A percentile compares a stretch with the other conserved stretches of the same genome.
Evolutionary conservation across 30 jellyfish, hydroid and myxozoan genomes (phyloP).

Genomic region (Hydractinia echinata): DNA sequence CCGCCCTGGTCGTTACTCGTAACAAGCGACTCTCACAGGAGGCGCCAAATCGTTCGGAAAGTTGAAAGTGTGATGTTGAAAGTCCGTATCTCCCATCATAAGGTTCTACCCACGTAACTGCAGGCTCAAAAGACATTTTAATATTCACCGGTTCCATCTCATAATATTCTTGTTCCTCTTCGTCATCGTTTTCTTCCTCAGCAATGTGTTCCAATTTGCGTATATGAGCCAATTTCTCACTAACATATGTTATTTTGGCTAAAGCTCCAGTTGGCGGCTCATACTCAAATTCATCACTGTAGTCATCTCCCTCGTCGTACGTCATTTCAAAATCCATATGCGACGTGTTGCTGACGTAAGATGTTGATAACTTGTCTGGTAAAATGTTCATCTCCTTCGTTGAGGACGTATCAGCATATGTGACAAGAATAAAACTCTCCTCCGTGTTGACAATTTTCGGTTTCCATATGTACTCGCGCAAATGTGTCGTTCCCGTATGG

Average conservation of each 20-base stretch:
- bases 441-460: slow-evolving; percentile 11
- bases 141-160: slow-evolving; percentile 16
- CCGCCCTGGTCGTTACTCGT: slow-evolving; percentile 24
- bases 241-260: slow-evolving; percentile 21
- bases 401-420: not conserved
- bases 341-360: not conserved
- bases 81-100: slow-evolving; percentile 26
- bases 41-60: slow-evolving; percentile 28
- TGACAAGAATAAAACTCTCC: slow-evolving; percentile 13
- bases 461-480: slow-evolving; percentile 19
- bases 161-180: not conserved
- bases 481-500: not conserved
- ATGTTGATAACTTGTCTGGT: not conserved
- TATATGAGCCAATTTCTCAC: slow-evolving; percentile 18
- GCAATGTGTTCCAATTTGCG: not conserved
- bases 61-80: slow-evolving; percentile 32
- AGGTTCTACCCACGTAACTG: slow-evolving; percentile 1
- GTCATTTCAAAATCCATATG: slow-evolving; percentile 25
- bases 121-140: slow-evolving; percentile 12
- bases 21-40: slow-evolving; percentile 16
- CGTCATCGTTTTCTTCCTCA: not conserved
- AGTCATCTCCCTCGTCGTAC: slow-evolving; percentile 8
- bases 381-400: not conserved
- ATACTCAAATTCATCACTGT: not conserved
- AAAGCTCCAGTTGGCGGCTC: slow-evolving; percentile 19